Base-by-base conservation (phyloP, 2,888 invertebrate species). In the Polydrusus cervinus region DNA sequence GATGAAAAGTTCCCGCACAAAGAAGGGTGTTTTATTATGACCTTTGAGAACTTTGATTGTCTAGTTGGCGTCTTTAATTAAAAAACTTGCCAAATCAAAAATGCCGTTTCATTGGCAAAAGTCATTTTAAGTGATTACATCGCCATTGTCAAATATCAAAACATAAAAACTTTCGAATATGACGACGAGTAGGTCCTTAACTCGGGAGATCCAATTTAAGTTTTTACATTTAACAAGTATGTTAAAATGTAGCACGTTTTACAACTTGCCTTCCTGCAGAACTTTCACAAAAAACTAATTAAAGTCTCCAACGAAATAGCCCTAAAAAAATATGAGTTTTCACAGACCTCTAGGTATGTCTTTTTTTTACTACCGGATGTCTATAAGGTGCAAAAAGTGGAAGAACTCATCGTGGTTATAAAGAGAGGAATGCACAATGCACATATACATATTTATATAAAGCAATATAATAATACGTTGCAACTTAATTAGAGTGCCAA, bases 181-280 rank as follows among this genome's bases (percentile, higher is more conserved):
- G 73, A 73, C 60, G 47, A 38, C 51, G 38, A 51, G 40, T 53
- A 61, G 51, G 60, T 49, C 51, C 45, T 57, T 68, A 75, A 71
- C 75, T 75, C 51, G 64, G 61, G 57, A 57, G 49, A 76, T 76
- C 73, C 76, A 76, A 76, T 76, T 76, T 76, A 76, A 76, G 76
- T 76, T 76, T 76, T 68, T 73, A 76, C 76, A 76, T 76, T 76
- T 76, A 69, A 73, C 69, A 70, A 76, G 73, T 72, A 73, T 76
- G 66, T 73, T 76, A 76, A 76, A 75, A 73, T 75, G 67, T 75
- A 71, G 64, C 75, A 72, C 71, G 67, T 72, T 72, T 71, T 75
- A 71, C 64, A 64, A 68, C 71, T 47, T 38, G 51, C 18, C 51
- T 67, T 73, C 45, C 61, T 16, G 49, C 51, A 55, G 53, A 62